A percentile compares a stretch with the other conserved stretches of the same genome.
Conservation (phyloP, 2,797 vertebrate species). For the Avahi laniger region DNA sequence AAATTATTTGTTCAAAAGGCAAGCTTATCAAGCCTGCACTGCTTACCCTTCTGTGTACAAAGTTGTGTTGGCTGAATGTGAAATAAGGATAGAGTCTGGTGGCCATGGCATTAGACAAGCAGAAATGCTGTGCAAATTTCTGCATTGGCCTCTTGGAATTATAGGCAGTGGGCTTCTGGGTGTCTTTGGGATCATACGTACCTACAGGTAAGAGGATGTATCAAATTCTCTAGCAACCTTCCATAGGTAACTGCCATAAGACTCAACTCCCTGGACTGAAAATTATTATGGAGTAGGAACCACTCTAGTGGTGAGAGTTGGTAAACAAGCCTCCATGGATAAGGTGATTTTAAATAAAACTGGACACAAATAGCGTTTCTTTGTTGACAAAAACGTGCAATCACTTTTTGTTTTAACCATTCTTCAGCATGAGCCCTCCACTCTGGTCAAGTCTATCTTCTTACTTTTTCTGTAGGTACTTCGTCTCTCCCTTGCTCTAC, state of each 20-base stretch:
- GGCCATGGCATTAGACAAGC: neutral
- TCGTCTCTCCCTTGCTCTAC: neutral
- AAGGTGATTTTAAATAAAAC: neutral
- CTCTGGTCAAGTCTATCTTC: neutral
- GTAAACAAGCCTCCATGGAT: neutral
- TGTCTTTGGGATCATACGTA: neutral
- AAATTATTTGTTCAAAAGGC: constrained; percentile 77
- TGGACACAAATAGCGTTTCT: neutral
- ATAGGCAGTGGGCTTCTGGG: neutral
- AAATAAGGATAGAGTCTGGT: constrained; percentile 41
- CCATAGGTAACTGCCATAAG: neutral
- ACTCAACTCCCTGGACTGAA: neutral
- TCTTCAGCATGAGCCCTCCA: neutral
- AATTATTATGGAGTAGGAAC: neutral
- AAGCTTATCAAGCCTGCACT: constrained; percentile 56
- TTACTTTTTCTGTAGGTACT: neutral
- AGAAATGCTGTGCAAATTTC: neutral
- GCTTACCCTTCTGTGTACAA: constrained; percentile 63
- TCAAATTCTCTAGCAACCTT: neutral
- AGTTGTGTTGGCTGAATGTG: constrained; percentile 47
- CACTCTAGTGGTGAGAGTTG: neutral
- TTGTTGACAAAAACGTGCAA: neutral
- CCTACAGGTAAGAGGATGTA: neutral
- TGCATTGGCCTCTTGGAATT: neutral
- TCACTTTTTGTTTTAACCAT: neutral